A percentile compares a stretch with the other conserved stretches of the same genome.
Evolutionary conservation across 2,113 vertebrate genomes (phyloP).

Genomic region (Heterochromis multidens): DNA sequence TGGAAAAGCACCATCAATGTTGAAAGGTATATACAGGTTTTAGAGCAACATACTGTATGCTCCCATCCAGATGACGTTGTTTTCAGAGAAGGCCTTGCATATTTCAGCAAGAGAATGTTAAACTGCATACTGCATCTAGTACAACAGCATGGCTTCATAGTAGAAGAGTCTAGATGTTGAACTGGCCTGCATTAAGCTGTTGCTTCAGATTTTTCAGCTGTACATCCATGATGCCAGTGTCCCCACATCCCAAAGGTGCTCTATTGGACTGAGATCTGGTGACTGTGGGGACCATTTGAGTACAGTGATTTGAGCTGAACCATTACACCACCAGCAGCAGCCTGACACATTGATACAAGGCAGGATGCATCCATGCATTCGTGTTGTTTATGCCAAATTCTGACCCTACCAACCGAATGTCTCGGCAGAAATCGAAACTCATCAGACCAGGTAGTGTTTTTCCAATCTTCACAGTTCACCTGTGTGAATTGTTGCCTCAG

Average conservation of each 20-base stretch:
- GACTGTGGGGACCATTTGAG: not conserved
- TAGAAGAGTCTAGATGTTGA: too few relatives aligned
- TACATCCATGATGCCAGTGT: not conserved
- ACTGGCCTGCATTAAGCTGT: not conserved
- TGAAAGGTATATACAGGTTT: too few relatives aligned
- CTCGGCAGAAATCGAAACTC: not conserved
- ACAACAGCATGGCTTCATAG: too few relatives aligned
- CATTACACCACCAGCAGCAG: not conserved
- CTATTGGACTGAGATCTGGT: not conserved
- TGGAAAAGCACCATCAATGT: too few relatives aligned
- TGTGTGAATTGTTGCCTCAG: not conserved
- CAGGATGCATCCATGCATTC: not conserved
- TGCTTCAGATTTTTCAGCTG: not conserved
- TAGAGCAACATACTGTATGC: too few relatives aligned
- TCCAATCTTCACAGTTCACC: not conserved
- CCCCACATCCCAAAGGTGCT: not conserved
- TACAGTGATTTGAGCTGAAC: not conserved
- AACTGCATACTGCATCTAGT: too few relatives aligned
- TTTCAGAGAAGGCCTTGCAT: too few relatives aligned
- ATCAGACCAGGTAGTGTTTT: not conserved
- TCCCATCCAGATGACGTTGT: too few relatives aligned
- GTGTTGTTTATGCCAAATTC: not conserved
- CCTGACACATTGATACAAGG: not conserved
- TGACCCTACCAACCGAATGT: not conserved
- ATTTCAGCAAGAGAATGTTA: too few relatives aligned